Evolutionary conservation across 2,113 vertebrate genomes (phyloP), one percentile per base, ranked within the genome.

Genomic region (Muntiacus muntjak): DNA sequence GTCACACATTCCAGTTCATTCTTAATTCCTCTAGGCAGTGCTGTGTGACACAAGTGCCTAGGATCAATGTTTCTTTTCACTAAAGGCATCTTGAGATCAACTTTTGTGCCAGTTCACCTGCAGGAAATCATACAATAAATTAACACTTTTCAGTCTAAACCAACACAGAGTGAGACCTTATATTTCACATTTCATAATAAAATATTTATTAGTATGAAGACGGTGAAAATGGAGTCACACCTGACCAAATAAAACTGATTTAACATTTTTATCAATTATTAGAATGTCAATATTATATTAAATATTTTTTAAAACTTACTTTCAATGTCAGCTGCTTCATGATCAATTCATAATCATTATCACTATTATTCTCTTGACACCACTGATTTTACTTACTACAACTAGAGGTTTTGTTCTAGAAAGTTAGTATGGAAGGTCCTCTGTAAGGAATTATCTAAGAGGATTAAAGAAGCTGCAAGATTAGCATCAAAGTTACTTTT

Each of bases 41-140:
- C 99, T 93, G 99, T 99, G 98, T 99, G 99, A 99, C 99, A 99
- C 99, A 99, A 98, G 98, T 99, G 99, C 99, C 99, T 98, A 79
- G 99, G 99, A 97, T 99, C 99, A n/a, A 99, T 99, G 98, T 99
- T 99, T 98, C 99, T 99, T 99, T 99, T 99, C 95, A 99, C 99
- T 98, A 99, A 98, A 0, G 99, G 99, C 99, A 99, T 99, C 98
- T 98, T 99, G 99, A 97, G 95, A 98, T 95, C 88, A 98, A 97
- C 64, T 97, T 98, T 97, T 98, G 50, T 97, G 94, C 96, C 97
- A 98, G 97, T 87, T 98, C 97, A 99, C 98, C 99, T 99, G 96
- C 47, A 64, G 97, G 13, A 97, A 98, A 98, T 52, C 33, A 95
- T 87, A 98, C 62, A 93, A 91, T n/a, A 74, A 85, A 94, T 87